These are phyloP conservation scores for Pseudococcus longispinus DNA, from an alignment of 2,888 invertebrate genomes.

Conservation along the genomic window DNA sequence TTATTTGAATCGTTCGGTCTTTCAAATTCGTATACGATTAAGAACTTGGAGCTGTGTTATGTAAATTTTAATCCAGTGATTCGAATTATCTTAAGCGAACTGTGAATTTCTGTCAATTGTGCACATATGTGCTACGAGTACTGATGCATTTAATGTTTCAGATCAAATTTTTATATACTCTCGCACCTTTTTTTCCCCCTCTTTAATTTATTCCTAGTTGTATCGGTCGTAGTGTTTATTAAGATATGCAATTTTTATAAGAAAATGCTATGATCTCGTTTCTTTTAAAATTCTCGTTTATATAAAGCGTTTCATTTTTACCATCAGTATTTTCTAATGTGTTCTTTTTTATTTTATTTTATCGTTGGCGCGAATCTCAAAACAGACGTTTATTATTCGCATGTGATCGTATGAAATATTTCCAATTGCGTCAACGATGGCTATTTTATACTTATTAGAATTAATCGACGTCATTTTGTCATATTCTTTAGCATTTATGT, in stretches of 20 bases:
- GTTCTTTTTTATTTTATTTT: background rate
- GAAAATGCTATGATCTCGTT: slow-evolving; percentile 29
- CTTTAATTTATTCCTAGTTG: background rate
- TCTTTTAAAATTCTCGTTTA: background rate
- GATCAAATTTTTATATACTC: slow-evolving; percentile 19
- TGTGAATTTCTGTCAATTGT: background rate
- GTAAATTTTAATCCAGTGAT: background rate
- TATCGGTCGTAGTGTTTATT: slow-evolving; percentile 16
- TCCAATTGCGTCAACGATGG: background rate
- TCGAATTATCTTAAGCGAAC: background rate
- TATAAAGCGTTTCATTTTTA: background rate
- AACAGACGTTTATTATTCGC: background rate
- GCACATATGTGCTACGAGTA: background rate
- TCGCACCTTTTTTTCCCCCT: background rate
- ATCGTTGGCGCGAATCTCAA: background rate
- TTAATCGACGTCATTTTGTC: no score
- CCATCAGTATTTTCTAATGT: background rate
- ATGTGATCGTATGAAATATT: background rate
- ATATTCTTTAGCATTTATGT: background rate
- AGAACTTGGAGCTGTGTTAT: background rate
- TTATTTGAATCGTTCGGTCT: slow-evolving; percentile 57
- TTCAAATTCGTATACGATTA: background rate
- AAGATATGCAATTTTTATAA: background rate
- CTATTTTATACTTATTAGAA: background rate
- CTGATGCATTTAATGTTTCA: slow-evolving; percentile 8